phyloP scores from a whole-genome alignment of 2,113 vertebrate genomes.

The Formicarius rufipectus region DNA sequence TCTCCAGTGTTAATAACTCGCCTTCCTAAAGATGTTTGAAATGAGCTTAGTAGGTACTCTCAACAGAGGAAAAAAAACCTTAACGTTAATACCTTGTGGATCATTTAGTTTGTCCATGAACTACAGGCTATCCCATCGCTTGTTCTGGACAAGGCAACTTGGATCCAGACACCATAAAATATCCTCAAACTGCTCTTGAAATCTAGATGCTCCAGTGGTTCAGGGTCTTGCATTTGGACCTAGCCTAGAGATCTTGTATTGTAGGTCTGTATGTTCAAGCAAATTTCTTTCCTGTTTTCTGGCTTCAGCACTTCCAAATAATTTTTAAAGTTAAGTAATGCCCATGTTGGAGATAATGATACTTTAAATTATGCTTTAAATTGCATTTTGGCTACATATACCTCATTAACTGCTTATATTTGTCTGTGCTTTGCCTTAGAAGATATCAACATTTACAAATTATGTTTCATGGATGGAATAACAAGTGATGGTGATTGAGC shows the following conservation, averaged over 20 bases:
- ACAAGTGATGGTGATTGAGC: not conserved
- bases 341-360: not conserved
- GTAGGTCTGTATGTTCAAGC: not conserved
- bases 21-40: not conserved
- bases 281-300: not conserved
- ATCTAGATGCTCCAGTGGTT: not conserved
- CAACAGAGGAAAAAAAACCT: not conserved
- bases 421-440: not conserved
- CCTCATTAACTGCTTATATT: not conserved
- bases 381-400: not conserved
- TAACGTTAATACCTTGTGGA: not conserved
- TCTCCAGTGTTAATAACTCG: not conserved
- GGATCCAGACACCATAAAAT: not conserved
- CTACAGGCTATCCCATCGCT: not conserved
- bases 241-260: not conserved
- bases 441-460: not conserved
- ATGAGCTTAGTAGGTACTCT: not conserved
- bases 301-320: not conserved
- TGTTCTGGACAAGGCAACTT: not conserved
- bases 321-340: not conserved
- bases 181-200: not conserved
- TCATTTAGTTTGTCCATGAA: not conserved
- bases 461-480: not conserved
- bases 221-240: not conserved
- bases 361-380: not conserved